Evolutionary conservation across 2,888 invertebrate species (phyloP), one percentile per base, ranked within the genome.

Genomic region (Branchellion lobata): DNA sequence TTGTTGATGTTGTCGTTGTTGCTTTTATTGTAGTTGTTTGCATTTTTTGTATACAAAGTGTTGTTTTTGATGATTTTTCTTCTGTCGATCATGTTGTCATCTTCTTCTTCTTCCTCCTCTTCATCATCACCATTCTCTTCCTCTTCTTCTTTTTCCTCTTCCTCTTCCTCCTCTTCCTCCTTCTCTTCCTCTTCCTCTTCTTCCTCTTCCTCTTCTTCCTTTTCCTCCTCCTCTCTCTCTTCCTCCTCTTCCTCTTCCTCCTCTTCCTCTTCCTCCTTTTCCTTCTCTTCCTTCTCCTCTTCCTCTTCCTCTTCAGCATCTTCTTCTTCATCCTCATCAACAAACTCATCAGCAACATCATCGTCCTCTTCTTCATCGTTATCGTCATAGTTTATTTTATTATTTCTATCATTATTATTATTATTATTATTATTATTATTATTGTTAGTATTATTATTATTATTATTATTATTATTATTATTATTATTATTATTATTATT

Each of bases 321-420:
- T n/a, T n/a, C n/a, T n/a, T n/a, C n/a, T n/a, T n/a, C n/a, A n/a
- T n/a, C n/a, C n/a, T n/a, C n/a, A n/a, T n/a, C 71, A 33, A 14
- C 1, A 24, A 27, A 31, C 18, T 2, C 1, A 2, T 33, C 33
- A 0, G 34, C 33, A 31, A 21, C 72, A 24, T 36, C 24, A 2
- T 72, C 33, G 21, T 33, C n/a, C 11, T 71, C 34, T 11, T n/a
- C 34, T 5, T 71, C 34, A 5, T 33, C 34, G 8, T 71, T 8
- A 5, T 33, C 5, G 21, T 71, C 31, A n/a, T 29, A 8, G 14
- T 11, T 71, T 24, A 3, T 24, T 27, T 21, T 29, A 72, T 77
- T 57, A 68, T 68, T 53, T 27, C 27, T 29, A 61, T 77, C 77
- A 51, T 57, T 53, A 61, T 24, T 29, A 24, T 77, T 57, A 77